These are phyloP conservation scores for Lypha dubia DNA, from an alignment of 2,888 invertebrate species.

Conservation along the genomic window DNA sequence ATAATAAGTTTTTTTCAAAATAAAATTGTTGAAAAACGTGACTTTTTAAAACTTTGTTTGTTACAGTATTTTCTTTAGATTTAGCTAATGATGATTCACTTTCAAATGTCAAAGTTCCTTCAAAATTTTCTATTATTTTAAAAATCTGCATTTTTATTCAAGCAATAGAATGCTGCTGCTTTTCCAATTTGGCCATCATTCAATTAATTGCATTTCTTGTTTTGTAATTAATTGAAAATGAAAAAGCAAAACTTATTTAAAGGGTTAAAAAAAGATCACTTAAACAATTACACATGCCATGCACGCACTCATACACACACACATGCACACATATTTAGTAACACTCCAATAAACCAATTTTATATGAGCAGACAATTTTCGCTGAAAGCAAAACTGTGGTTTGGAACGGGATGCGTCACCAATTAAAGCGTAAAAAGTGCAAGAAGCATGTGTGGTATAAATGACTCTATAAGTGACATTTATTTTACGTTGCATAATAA, in stretches of 20 bases:
- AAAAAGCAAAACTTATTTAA: conserved; percentile 37
- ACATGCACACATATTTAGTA: not conserved
- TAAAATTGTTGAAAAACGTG: too few relatives aligned
- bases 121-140: not conserved
- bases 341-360: not conserved
- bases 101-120: not conserved
- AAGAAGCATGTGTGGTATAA: conserved; percentile 17
- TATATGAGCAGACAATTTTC: not conserved
- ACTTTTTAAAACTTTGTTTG: too few relatives aligned
- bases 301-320: conserved; percentile 4
- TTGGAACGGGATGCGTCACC: conserved; percentile 18
- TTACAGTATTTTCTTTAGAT: too few relatives aligned
- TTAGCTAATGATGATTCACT: conserved; percentile 12
- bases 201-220: conserved; percentile 17
- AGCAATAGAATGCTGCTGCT: not conserved
- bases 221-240: conserved; percentile 42
- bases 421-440: conserved; percentile 23
- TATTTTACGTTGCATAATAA: conserved; percentile 62
- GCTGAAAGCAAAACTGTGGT: not conserved
- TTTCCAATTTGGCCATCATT: not conserved
- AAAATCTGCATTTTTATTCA: conserved; percentile 6
- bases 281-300: not conserved
- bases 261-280: conserved; percentile 58
- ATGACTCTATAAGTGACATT: conserved; percentile 62
- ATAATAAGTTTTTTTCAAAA: not conserved